Evolutionary conservation across 2,797 vertebrate species (phyloP), one percentile per base, ranked within the genome.

Genomic region (Halcyon badia): DNA sequence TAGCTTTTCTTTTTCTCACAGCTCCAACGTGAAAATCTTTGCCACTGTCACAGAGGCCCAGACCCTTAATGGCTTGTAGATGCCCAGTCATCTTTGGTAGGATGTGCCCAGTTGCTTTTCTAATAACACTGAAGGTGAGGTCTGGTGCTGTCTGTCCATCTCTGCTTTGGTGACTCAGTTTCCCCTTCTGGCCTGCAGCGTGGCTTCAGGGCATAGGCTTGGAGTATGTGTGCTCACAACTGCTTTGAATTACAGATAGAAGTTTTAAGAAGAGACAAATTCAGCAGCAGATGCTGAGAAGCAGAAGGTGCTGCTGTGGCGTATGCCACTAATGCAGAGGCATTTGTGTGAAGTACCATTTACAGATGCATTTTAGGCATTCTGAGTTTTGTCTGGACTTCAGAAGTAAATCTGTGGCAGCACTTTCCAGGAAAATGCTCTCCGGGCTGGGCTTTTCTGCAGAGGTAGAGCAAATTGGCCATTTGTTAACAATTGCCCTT

Each of bases 351-450:
- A 35, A 30, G 51, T 6, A 21, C 30, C 30, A 2, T 60, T 61
- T 44, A 13, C 54, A 75, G 81, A 31, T 20, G 78, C 3, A 5
- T 48, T 21, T 62, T 54, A 52, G 57, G 75, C 75, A 71, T 83
- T 39, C 33, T 4, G 33, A 61, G 75, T 57, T 90, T 39, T 65
- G 48, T 87, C 64, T 71, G 77, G 56, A 37, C 33, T 77, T 77
- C 12, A 80, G 84, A 48, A 79, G 76, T 62, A 39, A 80, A 70
- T 35, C 77, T 26, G 57, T 46, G 41, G 82, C 75, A 66, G 14
- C 6, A 26, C 58, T 90, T 89, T 83, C 81, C 57, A 94, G 85
- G 94, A 72, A 94, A 48, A 5, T 10, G 37, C 31, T 86, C 44
- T 19, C 54, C 6, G 0, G n/a, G 11, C 46, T 13, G 9, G 35